Base-by-base conservation (phyloP, 2,888 invertebrate species). In the Plutella xylostella region DNA sequence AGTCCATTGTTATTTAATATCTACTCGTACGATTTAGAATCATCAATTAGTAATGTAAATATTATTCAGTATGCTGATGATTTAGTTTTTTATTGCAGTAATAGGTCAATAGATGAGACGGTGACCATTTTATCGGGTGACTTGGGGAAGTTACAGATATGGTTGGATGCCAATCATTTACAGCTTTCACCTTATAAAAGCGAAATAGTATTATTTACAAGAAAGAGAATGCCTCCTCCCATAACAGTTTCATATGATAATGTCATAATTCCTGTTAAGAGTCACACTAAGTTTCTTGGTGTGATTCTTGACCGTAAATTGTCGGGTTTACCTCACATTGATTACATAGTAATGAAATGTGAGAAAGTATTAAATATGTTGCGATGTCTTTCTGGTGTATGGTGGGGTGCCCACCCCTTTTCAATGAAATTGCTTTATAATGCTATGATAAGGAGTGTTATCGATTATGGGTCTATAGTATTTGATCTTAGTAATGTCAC, bases 41-140 rank as follows among this genome's bases (percentile, higher is more conserved):
- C 7, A 4, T 53, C 1, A 39, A 41, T 7, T 15, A 28, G 4
- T 42, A 39, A 18, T 50, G 51, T 21, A n/a, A 51, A 2, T 25
- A n/a, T 57, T 1, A 30, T 59, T 5, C 57, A 57, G 39, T 57
- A 57, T 45, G 59, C 57, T 1, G 57, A 57, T 49, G 57, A 57
- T 31, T 9, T 56, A 5, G 47, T 45, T 2, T 28, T 56, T 0
- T 58, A 55, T 18, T 12, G 42, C 0, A 15, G 41, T 4, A 18
- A 6, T 6, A 17, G 4, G 9, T 41, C 21, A 12, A 28, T 28
- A 11, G 9, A 7, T 11, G 28, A 18, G 11, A 15, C 28, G 7
- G 30, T 19, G 2, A 37, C 3, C 46, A 45, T 37, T 34, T 51
- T 5, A 19, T 25, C 7, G 0, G 11, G 0, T 42, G 43, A 37